Evolutionary conservation across 2,888 invertebrate genomes (phyloP).

Genomic region (Exephanes ischioxanthus): DNA sequence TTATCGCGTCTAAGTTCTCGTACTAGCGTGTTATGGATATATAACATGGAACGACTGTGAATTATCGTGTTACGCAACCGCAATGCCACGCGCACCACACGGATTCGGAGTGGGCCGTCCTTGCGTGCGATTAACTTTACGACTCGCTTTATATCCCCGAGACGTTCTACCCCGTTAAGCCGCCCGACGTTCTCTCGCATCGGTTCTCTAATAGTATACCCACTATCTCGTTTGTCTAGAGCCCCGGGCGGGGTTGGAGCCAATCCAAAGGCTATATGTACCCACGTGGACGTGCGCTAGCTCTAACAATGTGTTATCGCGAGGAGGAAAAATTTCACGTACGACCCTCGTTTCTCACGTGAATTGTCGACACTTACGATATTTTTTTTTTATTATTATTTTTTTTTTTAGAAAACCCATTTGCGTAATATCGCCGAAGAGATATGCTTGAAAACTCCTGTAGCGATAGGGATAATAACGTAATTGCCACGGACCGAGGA

Average conservation of each 20-base stretch:
- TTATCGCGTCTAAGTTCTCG: not conserved
- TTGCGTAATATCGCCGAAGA: not conserved
- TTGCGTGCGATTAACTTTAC: slow-evolving; percentile 61
- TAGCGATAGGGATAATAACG: not conserved
- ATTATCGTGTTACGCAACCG: slow-evolving; percentile 42
- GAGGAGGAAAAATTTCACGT: slow-evolving; percentile 17
- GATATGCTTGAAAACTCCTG: not conserved
- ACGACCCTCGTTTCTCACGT: slow-evolving; percentile 23
- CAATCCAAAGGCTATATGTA: slow-evolving; percentile 52
- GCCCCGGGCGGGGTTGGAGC: slow-evolving; percentile 52
- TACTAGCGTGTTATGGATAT: not conserved
- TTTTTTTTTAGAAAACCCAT: not conserved
- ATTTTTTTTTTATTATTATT: not conserved
- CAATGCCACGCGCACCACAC: slow-evolving; percentile 31
- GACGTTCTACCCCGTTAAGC: slow-evolving; percentile 62
- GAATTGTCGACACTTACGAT: slow-evolving; percentile 8
- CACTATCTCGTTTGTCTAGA: slow-evolving; percentile 36
- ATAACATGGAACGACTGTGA: slow-evolving; percentile 20
- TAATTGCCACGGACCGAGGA: not conserved
- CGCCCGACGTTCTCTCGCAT: slow-evolving; percentile 47
- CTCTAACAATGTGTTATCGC: slow-evolving; percentile 42
- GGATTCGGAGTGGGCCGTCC: slow-evolving; percentile 10
- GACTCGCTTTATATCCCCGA: slow-evolving; percentile 62
- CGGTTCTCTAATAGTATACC: slow-evolving; percentile 54
- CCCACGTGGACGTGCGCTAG: slow-evolving; percentile 1